Conservation (phyloP, 2,113 vertebrate genomes). For the Calypte anna region DNA sequence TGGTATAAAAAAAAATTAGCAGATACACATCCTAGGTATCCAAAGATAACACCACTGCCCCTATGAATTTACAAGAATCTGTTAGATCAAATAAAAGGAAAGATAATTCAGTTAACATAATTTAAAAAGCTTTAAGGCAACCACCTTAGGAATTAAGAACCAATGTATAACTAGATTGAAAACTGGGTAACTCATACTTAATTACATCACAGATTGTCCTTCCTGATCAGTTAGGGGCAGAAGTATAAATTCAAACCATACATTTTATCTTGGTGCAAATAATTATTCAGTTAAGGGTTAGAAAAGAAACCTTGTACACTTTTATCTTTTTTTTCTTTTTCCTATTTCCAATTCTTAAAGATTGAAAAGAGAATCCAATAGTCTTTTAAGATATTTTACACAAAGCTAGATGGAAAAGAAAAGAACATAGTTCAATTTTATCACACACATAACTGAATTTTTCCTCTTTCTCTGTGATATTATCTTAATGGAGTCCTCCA, state of each 20-base stretch:
- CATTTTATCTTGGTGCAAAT: not conserved
- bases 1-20: not conserved
- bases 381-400: not conserved
- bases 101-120: not conserved
- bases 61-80: not conserved
- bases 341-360: not conserved
- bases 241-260: not conserved
- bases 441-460: not conserved
- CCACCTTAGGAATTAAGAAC: not conserved
- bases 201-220: not conserved
- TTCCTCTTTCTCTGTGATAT: not conserved
- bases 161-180: not conserved
- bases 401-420: not conserved
- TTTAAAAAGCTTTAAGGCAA: not conserved
- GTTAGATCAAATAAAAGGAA: conserved; percentile 1
- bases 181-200: not conserved
- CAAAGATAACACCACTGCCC: not conserved
- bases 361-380: not conserved
- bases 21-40: not conserved
- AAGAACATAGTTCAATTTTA: not conserved
- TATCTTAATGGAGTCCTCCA: not conserved
- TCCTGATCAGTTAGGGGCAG: not conserved
- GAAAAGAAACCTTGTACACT: not conserved
- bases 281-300: not conserved
- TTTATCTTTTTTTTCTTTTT: not conserved